Percentiles rank a stretch among this genome's conserved stretches.
phyloP scores from a whole-genome alignment of 2,797 vertebrate species.

The Cynodonichthys magdalenae region DNA sequence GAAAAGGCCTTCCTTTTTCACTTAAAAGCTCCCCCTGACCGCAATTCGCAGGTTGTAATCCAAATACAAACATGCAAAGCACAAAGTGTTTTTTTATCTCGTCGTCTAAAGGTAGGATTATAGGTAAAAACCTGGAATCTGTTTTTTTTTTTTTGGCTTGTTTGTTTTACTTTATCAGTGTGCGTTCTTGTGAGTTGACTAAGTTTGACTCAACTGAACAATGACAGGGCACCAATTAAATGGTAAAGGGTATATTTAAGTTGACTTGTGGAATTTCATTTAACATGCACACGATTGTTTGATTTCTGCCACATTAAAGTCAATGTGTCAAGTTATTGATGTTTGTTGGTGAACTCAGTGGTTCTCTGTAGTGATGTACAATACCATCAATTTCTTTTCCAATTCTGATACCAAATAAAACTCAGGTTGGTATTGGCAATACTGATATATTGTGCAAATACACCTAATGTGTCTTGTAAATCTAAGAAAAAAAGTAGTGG shows the following conservation, averaged over 20 bases:
- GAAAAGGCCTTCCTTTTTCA: slow-evolving; percentile 26
- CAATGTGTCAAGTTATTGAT: slow-evolving; percentile 15
- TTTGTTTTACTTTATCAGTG: slow-evolving; percentile 8
- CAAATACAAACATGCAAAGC: slow-evolving; percentile 47
- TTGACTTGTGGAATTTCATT: slow-evolving; percentile 21
- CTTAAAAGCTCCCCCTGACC: slow-evolving; percentile 37
- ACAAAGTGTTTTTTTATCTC: slow-evolving; percentile 44
- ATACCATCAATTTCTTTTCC: too few species aligned
- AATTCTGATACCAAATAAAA: too few species aligned
- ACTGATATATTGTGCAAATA: too few species aligned
- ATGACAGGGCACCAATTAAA: slow-evolving; percentile 27
- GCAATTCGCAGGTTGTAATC: slow-evolving; percentile 60
- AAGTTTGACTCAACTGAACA: slow-evolving; percentile 22
- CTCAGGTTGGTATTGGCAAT: too few species aligned
- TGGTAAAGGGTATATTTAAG: slow-evolving; percentile 11
- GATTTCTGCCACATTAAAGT: slow-evolving; percentile 17
- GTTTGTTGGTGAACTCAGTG: slow-evolving; percentile 34
- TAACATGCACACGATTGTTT: slow-evolving; percentile 10
- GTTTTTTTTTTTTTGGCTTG: slow-evolving; percentile 16
- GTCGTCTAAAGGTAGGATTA: slow-evolving; percentile 8
- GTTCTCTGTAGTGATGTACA: slow-evolving; percentile 3
- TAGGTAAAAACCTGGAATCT: slow-evolving; percentile 30
- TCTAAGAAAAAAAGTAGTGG: too few species aligned
- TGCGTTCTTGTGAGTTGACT: slow-evolving; percentile 53
- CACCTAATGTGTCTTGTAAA: slow-evolving; percentile 8